Evolutionary conservation across 2,113 vertebrate genomes (phyloP).

Genomic region (Corythornis cristatus): DNA sequence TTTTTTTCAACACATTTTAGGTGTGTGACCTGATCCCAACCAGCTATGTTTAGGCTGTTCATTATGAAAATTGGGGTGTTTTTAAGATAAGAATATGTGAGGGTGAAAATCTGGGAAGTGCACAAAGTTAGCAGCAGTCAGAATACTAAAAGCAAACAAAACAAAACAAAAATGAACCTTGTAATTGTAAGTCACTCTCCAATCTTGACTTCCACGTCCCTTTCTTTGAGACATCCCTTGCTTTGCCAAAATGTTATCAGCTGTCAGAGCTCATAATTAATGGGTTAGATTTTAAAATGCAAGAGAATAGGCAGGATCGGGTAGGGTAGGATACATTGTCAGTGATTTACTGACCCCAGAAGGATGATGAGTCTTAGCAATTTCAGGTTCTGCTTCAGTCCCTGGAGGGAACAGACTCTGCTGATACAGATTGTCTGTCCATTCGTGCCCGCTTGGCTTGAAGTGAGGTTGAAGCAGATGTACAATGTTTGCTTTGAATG

Average conservation of each 20-base stretch:
- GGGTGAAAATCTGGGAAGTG: neutral
- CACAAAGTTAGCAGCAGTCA: neutral
- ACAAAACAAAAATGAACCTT: neutral
- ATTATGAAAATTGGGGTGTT: neutral
- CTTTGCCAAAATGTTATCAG: neutral
- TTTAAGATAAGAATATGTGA: neutral
- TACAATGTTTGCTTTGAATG: constrained; percentile 3
- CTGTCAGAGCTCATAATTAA: neutral
- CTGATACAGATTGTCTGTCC: neutral
- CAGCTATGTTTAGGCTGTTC: neutral
- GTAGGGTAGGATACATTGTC: neutral
- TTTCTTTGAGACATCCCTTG: neutral
- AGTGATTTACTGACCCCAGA: neutral
- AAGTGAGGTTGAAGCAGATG: neutral
- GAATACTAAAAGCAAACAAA: neutral
- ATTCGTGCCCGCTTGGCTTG: accelerated
- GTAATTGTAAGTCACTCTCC: neutral
- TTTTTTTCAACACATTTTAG: neutral
- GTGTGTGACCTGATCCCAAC: neutral
- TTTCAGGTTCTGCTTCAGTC: neutral
- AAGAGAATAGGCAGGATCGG: neutral
- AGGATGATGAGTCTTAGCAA: neutral
- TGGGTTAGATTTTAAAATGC: neutral
- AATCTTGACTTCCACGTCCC: neutral
- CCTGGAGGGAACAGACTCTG: neutral